Percentiles rank a stretch among this genome's conserved stretches.
phyloP scores from a whole-genome alignment of 2,888 invertebrate genomes.

The Conchocele bisecta region DNA sequence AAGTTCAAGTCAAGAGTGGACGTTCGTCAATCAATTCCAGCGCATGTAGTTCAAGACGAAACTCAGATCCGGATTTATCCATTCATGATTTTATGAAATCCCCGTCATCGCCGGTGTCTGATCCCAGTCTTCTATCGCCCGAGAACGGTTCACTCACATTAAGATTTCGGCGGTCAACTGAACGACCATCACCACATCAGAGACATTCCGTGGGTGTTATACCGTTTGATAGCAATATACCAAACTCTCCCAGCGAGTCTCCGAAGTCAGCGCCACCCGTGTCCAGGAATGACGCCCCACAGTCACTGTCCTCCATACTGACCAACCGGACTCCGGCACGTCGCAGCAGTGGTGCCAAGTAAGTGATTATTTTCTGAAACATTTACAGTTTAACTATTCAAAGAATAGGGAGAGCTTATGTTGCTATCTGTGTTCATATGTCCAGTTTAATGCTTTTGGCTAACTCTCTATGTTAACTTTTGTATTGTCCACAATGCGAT shows the following conservation, averaged over 20 bases:
- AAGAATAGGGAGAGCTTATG: too few relatives aligned
- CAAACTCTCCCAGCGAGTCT: slow-evolving; percentile 57
- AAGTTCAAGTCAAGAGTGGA: slow-evolving; percentile 83
- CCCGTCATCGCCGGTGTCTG: slow-evolving; percentile 66
- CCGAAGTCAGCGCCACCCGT: slow-evolving; percentile 64
- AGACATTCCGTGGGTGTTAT: slow-evolving; percentile 56
- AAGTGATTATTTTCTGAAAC: slow-evolving; percentile 14
- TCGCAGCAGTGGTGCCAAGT: slow-evolving; percentile 69
- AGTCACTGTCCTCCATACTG: slow-evolving; percentile 68
- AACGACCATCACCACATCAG: slow-evolving; percentile 67
- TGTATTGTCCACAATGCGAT: too few relatives aligned
- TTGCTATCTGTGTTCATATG: too few relatives aligned
- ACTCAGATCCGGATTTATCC: slow-evolving; percentile 72
- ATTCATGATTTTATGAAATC: slow-evolving; percentile 67
- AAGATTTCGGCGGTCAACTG: slow-evolving; percentile 59
- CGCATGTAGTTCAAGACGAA: slow-evolving; percentile 72
- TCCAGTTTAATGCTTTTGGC: too few relatives aligned
- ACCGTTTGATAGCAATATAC: slow-evolving; percentile 53
- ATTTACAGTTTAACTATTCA: too few relatives aligned
- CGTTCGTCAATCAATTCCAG: slow-evolving; percentile 76
- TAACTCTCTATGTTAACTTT: too few relatives aligned
- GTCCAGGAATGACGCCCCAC: slow-evolving; percentile 62
- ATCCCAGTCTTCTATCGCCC: slow-evolving; percentile 47
- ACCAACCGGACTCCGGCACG: slow-evolving; percentile 68
- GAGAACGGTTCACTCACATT: slow-evolving; percentile 57